A percentile compares a stretch with the other conserved stretches of the same genome.
These are phyloP conservation scores for Altica lythri DNA, from an alignment of 2,888 invertebrate species.

Conservation along the genomic window DNA sequence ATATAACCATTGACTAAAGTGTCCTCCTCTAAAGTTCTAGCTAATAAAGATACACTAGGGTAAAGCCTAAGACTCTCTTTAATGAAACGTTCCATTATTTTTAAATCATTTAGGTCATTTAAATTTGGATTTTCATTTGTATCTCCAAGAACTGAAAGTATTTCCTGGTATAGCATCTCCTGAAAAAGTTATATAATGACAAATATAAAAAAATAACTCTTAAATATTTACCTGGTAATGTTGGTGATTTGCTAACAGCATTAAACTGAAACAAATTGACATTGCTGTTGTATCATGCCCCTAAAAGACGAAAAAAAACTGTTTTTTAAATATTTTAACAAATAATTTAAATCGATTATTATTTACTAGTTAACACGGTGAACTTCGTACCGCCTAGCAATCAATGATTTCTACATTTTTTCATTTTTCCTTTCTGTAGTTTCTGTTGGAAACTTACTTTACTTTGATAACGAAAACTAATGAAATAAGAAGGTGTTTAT, in stretches of 20 bases:
- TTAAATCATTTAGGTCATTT: constrained; percentile 50
- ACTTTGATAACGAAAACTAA: too few relatives aligned
- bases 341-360: too few relatives aligned
- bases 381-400: too few relatives aligned
- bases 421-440: too few relatives aligned
- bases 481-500: too few relatives aligned
- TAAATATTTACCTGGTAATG: constrained; percentile 41
- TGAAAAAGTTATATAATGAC: constrained; percentile 27
- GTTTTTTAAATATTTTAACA: too few relatives aligned
- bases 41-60: constrained; percentile 54
- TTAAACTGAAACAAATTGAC: constrained; percentile 38
- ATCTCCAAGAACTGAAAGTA: constrained; percentile 42
- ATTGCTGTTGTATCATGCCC: constrained; percentile 46
- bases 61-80: constrained; percentile 54
- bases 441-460: too few relatives aligned
- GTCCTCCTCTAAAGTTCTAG: constrained; percentile 45
- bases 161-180: constrained; percentile 41
- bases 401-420: too few relatives aligned
- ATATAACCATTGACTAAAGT: constrained; percentile 43
- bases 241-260: constrained; percentile 41
- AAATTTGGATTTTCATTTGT: constrained; percentile 39
- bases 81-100: constrained; percentile 52
- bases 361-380: too few relatives aligned
- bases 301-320: too few relatives aligned
- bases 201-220: too few relatives aligned